phyloP scores from a whole-genome alignment of 2,113 vertebrate species.

The Phylloscopus trochiloides region DNA sequence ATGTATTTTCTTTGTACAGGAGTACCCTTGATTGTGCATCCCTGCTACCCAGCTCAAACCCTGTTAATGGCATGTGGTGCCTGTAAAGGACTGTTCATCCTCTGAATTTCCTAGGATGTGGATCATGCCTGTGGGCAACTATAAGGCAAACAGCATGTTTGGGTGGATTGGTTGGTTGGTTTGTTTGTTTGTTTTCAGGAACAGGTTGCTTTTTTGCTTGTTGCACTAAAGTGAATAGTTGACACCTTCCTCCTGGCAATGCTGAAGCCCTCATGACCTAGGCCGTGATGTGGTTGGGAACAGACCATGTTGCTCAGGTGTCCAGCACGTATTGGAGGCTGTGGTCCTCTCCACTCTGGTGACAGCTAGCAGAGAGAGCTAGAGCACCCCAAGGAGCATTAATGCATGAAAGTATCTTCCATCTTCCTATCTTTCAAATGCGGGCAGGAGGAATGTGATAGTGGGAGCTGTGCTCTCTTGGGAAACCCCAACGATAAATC shows the following conservation, averaged over 20 bases:
- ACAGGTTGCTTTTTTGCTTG: neutral
- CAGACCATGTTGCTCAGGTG: neutral
- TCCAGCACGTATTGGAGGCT: neutral
- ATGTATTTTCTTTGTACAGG: neutral
- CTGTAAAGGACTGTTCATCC: neutral
- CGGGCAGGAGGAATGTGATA: neutral
- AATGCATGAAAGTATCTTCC: neutral
- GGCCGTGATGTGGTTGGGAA: neutral
- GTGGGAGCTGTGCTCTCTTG: neutral
- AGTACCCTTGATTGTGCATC: neutral
- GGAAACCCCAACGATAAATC: neutral
- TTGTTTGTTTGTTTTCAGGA: neutral
- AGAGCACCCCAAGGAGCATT: fast-evolving
- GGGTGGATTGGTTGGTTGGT: neutral
- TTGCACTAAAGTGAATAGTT: neutral
- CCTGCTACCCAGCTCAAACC: neutral
- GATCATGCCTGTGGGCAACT: neutral
- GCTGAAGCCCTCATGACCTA: neutral
- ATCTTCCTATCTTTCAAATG: neutral
- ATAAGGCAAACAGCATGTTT: neutral
- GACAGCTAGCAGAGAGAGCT: neutral
- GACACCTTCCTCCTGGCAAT: neutral
- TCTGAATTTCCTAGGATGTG: neutral
- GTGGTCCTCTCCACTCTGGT: neutral
- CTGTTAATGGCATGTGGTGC: neutral